Percentiles rank a stretch among this genome's conserved stretches.
Evolutionary conservation across 2,888 invertebrate species (phyloP).

Genomic region (Nipponacmea schrenckii): DNA sequence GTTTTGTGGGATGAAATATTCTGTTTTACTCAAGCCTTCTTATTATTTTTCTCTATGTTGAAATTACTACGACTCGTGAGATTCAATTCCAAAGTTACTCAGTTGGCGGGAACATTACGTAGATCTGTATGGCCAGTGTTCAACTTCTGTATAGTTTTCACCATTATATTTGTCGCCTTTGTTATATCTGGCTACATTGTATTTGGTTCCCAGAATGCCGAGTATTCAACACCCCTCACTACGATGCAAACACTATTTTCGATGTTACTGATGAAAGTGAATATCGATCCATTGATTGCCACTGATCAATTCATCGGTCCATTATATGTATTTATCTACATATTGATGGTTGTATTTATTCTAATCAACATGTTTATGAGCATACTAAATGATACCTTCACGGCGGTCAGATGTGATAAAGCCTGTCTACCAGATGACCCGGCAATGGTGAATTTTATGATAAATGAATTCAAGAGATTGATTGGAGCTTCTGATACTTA

Average conservation of each 20-base stretch:
- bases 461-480: constrained; percentile 40
- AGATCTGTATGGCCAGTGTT: constrained; percentile 56
- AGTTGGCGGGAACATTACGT: constrained; percentile 59
- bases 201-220: constrained; percentile 40
- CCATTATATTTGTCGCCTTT: constrained; percentile 60
- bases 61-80: constrained; percentile 67
- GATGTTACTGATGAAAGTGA: constrained; percentile 58
- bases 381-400: constrained; percentile 59
- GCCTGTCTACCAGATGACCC: constrained; percentile 55
- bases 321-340: constrained; percentile 50
- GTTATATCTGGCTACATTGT: constrained; percentile 51
- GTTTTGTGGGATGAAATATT: constrained; percentile 44
- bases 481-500: constrained; percentile 15
- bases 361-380: constrained; percentile 62
- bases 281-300: constrained; percentile 43
- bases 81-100: constrained; percentile 64
- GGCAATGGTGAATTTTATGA: constrained; percentile 59
- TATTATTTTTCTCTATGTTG: constrained; percentile 65
- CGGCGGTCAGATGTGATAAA: constrained; percentile 48
- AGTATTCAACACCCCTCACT: constrained; percentile 49
- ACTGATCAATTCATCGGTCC: constrained; percentile 43
- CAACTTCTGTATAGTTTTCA: constrained; percentile 63
- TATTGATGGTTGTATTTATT: constrained; percentile 52
- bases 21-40: constrained; percentile 63
- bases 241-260: constrained; percentile 59